phyloP scores from a whole-genome alignment of 2,797 vertebrate genomes.

The Ciconia nigra region DNA sequence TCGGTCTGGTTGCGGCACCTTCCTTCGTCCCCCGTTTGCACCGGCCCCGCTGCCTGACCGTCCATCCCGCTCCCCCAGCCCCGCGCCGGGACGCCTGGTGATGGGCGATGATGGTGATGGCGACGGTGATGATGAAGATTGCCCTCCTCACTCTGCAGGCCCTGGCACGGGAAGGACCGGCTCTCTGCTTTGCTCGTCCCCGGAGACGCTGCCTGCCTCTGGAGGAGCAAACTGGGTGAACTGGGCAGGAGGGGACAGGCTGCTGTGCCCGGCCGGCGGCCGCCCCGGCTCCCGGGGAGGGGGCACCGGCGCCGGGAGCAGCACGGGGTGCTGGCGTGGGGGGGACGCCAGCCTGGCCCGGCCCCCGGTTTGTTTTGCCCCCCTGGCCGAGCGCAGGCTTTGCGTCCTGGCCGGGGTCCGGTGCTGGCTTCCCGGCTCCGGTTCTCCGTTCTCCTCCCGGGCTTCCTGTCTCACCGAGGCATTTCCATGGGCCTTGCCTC shows the following conservation, averaged over 20 bases:
- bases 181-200: background rate
- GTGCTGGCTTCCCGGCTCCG: background rate
- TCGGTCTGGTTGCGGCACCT: background rate
- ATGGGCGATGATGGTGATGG: background rate
- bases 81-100: rapidly evolving
- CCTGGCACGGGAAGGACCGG: background rate
- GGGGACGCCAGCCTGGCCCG: background rate
- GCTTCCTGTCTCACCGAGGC: constrained; percentile 2
- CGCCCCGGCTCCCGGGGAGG: rapidly evolving
- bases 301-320: rapidly evolving
- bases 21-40: background rate
- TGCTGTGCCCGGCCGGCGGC: rapidly evolving
- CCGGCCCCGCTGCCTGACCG: rapidly evolving
- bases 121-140: background rate
- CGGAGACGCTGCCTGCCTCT: background rate
- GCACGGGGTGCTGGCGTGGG: rapidly evolving
- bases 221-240: background rate
- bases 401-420: background rate
- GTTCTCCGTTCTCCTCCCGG: background rate
- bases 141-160: too few species aligned
- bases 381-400: rapidly evolving
- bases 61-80: background rate
- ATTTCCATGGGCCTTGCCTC: constrained; percentile 7
- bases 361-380: rapidly evolving
- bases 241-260: background rate